These are phyloP conservation scores for Carabus problematicus DNA, from an alignment of 2,888 invertebrate genomes.

Conservation along the genomic window DNA sequence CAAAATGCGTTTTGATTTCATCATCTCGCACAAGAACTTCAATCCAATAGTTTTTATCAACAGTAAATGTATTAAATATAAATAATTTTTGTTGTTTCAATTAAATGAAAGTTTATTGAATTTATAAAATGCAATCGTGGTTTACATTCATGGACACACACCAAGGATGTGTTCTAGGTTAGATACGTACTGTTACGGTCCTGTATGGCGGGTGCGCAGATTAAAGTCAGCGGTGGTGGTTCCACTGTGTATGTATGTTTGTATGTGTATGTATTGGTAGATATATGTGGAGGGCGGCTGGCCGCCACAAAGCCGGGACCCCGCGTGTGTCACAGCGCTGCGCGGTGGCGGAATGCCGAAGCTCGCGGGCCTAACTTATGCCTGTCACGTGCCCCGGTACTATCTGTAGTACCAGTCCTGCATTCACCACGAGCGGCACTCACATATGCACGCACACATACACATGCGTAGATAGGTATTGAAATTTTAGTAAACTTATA, in stretches of 20 bases:
- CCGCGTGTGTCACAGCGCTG: conserved; percentile 33
- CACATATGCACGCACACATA: not conserved
- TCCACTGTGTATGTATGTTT: conserved; percentile 10
- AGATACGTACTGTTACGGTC: conserved; percentile 2
- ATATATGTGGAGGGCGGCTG: conserved; percentile 31
- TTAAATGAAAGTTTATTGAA: too few species aligned
- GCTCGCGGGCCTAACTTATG: conserved; percentile 53
- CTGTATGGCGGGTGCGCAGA: not conserved
- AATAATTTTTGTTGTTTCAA: too few species aligned
- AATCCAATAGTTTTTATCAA: too few species aligned
- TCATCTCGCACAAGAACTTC: too few species aligned
- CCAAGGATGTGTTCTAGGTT: not conserved
- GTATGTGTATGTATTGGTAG: conserved; percentile 6
- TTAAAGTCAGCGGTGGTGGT: conserved; percentile 1
- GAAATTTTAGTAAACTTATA: not conserved
- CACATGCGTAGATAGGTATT: not conserved
- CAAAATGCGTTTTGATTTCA: too few species aligned
- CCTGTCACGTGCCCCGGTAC: conserved; percentile 57
- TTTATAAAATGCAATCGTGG: too few species aligned
- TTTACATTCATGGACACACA: too few species aligned
- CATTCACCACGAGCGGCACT: conserved; percentile 13
- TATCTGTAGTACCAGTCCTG: conserved; percentile 27
- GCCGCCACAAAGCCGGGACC: conserved; percentile 27
- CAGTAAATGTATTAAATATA: too few species aligned
- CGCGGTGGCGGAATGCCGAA: conserved; percentile 38